phyloP scores from a whole-genome alignment of 1,140 invertebrate species.

The Antheraea pernyi region DNA sequence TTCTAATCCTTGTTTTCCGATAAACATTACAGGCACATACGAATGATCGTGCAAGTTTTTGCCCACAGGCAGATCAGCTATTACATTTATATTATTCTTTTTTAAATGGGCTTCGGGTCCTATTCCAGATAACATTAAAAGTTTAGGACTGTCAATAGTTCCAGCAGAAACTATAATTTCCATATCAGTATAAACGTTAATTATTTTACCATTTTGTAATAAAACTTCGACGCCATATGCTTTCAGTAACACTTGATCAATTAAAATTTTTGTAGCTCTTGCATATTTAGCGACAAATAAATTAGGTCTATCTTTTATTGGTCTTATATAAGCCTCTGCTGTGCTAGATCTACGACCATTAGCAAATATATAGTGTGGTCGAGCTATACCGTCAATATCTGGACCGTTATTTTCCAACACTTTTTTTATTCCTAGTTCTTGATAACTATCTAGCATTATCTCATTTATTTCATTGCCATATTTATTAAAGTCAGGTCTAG shows the following conservation, averaged over 20 bases:
- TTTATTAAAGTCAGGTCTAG: constrained; percentile 41
- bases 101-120: constrained; percentile 81
- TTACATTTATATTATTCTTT: constrained; percentile 79
- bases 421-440: constrained; percentile 56
- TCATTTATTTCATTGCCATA: constrained; percentile 43
- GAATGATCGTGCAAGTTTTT: constrained; percentile 85
- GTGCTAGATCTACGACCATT: constrained; percentile 83
- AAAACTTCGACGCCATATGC: constrained; percentile 82
- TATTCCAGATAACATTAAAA: constrained; percentile 86
- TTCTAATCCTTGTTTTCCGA: constrained; percentile 43
- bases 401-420: constrained; percentile 56
- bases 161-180: constrained; percentile 86
- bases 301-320: constrained; percentile 79
- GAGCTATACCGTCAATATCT: constrained; percentile 45
- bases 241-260: constrained; percentile 82
- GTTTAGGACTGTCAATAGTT: constrained; percentile 82
- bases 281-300: constrained; percentile 63
- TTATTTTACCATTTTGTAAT: constrained; percentile 64
- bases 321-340: constrained; percentile 81
- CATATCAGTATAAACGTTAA: constrained; percentile 61
- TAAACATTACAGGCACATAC: constrained; percentile 44
- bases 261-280: constrained; percentile 79
- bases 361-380: constrained; percentile 80
- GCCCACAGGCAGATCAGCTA: constrained; percentile 84
- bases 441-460: constrained; percentile 41